Conservation (phyloP, 2,113 vertebrate species). For the Baryphthengus martii region DNA sequence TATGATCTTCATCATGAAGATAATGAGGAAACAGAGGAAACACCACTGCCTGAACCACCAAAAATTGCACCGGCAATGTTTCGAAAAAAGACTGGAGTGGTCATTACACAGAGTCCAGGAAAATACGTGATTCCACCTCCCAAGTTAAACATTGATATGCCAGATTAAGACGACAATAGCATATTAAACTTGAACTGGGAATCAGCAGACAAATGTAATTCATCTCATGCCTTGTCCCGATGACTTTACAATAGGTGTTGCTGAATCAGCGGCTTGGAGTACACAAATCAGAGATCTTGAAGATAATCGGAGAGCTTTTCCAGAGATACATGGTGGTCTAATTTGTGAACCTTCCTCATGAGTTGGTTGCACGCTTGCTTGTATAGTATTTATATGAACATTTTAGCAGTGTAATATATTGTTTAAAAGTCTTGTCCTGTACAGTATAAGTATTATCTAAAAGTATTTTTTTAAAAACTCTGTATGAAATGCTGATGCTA, state of each 20-base stretch:
- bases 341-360: slow-evolving; percentile 40
- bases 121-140: slow-evolving; percentile 94
- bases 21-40: slow-evolving; percentile 87
- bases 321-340: neutral
- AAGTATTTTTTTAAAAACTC: slow-evolving; percentile 80
- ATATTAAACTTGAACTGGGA: slow-evolving; percentile 37
- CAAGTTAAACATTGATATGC: slow-evolving; percentile 96
- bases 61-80: slow-evolving; percentile 93
- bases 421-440: slow-evolving; percentile 66
- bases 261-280: slow-evolving; percentile 38
- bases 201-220: slow-evolving; percentile 45
- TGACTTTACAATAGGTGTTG: slow-evolving; percentile 45
- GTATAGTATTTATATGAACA: slow-evolving; percentile 81
- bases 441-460: slow-evolving; percentile 74
- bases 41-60: slow-evolving; percentile 85
- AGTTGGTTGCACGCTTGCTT: slow-evolving; percentile 57
- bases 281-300: slow-evolving; percentile 7
- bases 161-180: slow-evolving; percentile 78
- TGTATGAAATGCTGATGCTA: slow-evolving; percentile 58
- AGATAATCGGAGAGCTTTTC: slow-evolving; percentile 42
- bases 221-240: slow-evolving; percentile 67
- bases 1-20: slow-evolving; percentile 95
- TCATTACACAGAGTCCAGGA: slow-evolving; percentile 96
- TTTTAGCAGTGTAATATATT: slow-evolving; percentile 78
- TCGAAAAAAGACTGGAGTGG: slow-evolving; percentile 94